Evolutionary conservation across 1,140 invertebrate species (phyloP).

Genomic region (Oscheius sp.): DNA sequence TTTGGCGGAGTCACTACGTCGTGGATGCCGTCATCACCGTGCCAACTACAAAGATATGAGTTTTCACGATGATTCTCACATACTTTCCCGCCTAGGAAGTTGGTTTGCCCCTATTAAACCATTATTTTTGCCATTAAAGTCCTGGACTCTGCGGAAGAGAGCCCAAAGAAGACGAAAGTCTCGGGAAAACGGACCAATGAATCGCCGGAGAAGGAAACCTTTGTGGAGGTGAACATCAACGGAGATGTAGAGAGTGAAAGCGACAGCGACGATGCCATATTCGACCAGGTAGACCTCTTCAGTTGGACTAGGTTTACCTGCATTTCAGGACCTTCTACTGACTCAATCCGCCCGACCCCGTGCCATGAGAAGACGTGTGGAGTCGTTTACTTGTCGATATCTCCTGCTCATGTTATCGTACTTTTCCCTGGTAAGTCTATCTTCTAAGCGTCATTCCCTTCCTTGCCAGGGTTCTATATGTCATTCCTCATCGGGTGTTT

Average conservation of each 20-base stretch:
- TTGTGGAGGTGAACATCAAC: neutral
- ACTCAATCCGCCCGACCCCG: neutral
- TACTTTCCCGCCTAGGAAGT: constrained; percentile 1
- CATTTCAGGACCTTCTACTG: neutral
- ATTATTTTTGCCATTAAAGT: neutral
- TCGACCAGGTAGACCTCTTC: neutral
- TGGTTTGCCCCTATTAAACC: neutral
- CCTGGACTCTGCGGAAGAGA: neutral
- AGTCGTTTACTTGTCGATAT: neutral
- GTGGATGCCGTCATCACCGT: too few relatives aligned
- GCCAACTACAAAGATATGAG: too few relatives aligned
- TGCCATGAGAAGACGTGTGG: neutral
- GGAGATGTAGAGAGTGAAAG: neutral
- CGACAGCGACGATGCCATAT: neutral
- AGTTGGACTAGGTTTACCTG: neutral
- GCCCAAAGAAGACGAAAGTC: neutral
- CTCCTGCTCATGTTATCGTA: neutral
- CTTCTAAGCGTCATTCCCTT: neutral
- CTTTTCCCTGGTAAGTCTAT: neutral
- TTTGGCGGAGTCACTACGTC: too few relatives aligned
- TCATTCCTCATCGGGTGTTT: neutral
- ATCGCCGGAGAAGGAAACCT: neutral
- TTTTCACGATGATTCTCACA: neutral
- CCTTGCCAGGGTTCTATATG: neutral
- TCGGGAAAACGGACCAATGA: neutral